Conservation (phyloP, 2,888 invertebrate species). For the Agapostemon virescens region DNA sequence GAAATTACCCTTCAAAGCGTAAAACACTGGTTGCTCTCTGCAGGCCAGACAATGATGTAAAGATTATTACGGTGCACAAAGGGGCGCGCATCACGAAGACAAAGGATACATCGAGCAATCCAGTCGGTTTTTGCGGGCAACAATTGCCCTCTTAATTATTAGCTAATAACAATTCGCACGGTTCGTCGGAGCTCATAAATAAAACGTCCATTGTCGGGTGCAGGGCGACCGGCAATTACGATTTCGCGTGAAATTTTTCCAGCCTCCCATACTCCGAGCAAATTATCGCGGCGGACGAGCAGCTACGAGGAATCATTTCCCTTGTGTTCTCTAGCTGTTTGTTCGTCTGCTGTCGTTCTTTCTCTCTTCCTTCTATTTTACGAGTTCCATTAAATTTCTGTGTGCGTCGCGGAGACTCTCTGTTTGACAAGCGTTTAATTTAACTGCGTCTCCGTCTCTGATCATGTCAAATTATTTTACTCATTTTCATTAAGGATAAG, state of each 20-base stretch:
- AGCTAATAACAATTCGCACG: slow-evolving; percentile 24
- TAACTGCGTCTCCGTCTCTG: slow-evolving; percentile 51
- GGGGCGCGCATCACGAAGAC: background rate
- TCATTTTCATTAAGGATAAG: slow-evolving; percentile 72
- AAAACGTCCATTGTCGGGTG: slow-evolving; percentile 32
- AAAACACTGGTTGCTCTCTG: slow-evolving; percentile 21
- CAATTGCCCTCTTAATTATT: slow-evolving; percentile 38
- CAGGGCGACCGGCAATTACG: slow-evolving; percentile 13
- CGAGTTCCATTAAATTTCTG: slow-evolving; percentile 29
- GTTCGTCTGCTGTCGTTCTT: background rate
- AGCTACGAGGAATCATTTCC: slow-evolving; percentile 36
- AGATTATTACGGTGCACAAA: slow-evolving; percentile 17
- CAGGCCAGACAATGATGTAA: slow-evolving; percentile 10
- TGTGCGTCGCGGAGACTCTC: slow-evolving; percentile 23
- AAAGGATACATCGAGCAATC: slow-evolving; percentile 14
- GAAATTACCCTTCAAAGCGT: slow-evolving; percentile 10
- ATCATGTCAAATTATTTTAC: slow-evolving; percentile 69
- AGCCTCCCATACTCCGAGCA: background rate
- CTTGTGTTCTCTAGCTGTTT: background rate
- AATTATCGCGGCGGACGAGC: slow-evolving; percentile 40
- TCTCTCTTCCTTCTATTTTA: background rate
- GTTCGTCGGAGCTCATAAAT: slow-evolving; percentile 20
- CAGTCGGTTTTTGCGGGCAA: background rate
- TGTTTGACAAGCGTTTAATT: slow-evolving; percentile 43
- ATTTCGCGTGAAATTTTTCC: slow-evolving; percentile 26